Base-by-base conservation (phyloP, 2,888 invertebrate genomes). In the Hydropsyche betteni region DNA sequence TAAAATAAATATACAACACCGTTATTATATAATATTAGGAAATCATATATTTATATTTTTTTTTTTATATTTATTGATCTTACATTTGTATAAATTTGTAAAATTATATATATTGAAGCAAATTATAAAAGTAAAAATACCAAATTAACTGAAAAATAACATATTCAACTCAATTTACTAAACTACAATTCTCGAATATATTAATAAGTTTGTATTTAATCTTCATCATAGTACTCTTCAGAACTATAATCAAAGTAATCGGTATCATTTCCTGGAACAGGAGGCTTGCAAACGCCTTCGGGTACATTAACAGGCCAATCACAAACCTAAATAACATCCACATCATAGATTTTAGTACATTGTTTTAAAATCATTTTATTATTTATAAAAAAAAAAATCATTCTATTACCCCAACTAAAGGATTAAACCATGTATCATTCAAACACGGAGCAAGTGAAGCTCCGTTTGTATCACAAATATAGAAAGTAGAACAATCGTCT, bases 361-460 rank as follows among this genome's bases (percentile, higher is more conserved):
- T 24, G 24, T 24, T 24, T 24, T 24, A 24, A 24, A 24, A 24
- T 24, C 1, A 24, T 24, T 24, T 24, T 24, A 24, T 24, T 2
- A 24, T 24, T 24, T 44, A 10, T 4, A 10, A 44, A 44, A 44
- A 2, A n/a, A 14, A 53, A 53, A 53, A n/a, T 2, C 12, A n/a
- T 53, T 53, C 10, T 10, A 44, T 44, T 44, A 44, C 53, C 12
- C 64, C 64, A 64, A 64, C 64, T 44, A 81, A 80, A 74, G 87
- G 87, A 79, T 87, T 86, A 78, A 88, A 88, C 87, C 87, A 87
- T 4, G 86, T 85, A 0, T 80, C 80, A 0, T 80, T 80, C 1
- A 87, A 86, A 75, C 88, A 88, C 78, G 85, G 83, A 84, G 87
- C 85, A 8, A 85, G 82, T 77, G 86, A 86, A 0, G 88, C 83